A percentile compares a stretch with the other conserved stretches of the same genome.
These are phyloP conservation scores for Campoplex nolae DNA, from an alignment of 2,888 invertebrate species.

Conservation along the genomic window DNA sequence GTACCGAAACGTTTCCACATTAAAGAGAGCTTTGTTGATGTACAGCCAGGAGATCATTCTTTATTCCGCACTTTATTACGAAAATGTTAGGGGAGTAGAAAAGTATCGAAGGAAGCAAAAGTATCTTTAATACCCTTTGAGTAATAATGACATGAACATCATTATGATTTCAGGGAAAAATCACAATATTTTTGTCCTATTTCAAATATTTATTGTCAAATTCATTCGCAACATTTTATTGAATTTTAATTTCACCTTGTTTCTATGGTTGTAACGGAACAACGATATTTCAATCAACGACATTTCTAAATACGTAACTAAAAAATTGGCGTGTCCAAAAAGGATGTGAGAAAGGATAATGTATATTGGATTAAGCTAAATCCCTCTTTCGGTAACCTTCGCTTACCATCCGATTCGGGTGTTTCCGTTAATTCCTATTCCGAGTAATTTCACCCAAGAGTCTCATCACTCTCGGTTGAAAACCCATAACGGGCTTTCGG, in stretches of 20 bases:
- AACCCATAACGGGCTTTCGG: conserved; percentile 26
- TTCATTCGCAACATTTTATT: background rate
- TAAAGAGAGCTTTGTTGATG: conserved; percentile 31
- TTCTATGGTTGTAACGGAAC: background rate
- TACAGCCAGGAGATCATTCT: conserved; percentile 32
- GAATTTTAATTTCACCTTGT: background rate
- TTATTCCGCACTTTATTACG: conserved; percentile 25
- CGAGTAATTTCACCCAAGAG: conserved; percentile 53
- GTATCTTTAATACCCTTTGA: background rate
- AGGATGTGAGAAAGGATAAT: conserved; percentile 9
- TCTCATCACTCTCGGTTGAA: conserved; percentile 16
- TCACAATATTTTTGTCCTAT: background rate
- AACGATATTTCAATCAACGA: background rate
- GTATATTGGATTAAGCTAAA: conserved; percentile 38
- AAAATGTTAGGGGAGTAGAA: background rate
- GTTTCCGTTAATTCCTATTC: conserved; percentile 55
- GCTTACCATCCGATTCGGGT: conserved; percentile 38
- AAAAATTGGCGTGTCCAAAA: conserved; percentile 8
- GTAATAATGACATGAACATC: background rate
- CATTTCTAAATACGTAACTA: background rate
- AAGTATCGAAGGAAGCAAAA: background rate
- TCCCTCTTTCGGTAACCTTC: conserved; percentile 35
- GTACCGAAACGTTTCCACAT: conserved; percentile 20
- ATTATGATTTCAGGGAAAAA: background rate
- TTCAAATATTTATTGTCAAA: background rate